phyloP scores from a whole-genome alignment of 1,140 invertebrate genomes.

The Drosophila pruinosa region DNA sequence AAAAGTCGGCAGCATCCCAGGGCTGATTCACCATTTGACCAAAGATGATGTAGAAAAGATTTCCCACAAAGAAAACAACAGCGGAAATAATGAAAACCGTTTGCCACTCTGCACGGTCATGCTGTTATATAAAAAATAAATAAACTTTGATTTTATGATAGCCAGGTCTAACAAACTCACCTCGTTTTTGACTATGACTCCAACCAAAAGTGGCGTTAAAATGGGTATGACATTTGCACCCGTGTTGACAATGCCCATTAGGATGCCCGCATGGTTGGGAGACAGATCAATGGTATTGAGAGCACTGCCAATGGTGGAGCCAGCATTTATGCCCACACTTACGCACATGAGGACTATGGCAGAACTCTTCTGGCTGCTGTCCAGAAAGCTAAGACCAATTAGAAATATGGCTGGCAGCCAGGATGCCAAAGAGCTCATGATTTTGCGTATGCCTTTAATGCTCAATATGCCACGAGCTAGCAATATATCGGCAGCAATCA shows the following conservation, averaged over 20 bases:
- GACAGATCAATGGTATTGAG: slow-evolving; percentile 90
- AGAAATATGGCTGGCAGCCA: slow-evolving; percentile 86
- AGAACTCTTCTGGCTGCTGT: slow-evolving; percentile 83
- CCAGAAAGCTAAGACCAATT: slow-evolving; percentile 86
- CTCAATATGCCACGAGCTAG: slow-evolving; percentile 84
- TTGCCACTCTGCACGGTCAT: slow-evolving; percentile 86
- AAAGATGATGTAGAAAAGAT: slow-evolving; percentile 88
- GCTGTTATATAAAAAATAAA: slow-evolving; percentile 73
- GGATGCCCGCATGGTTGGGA: slow-evolving; percentile 89
- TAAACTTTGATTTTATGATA: slow-evolving; percentile 14
- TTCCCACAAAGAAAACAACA: slow-evolving; percentile 87
- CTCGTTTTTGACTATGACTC: slow-evolving; percentile 86
- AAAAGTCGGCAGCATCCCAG: slow-evolving; percentile 85
- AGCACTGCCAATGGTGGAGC: slow-evolving; percentile 87
- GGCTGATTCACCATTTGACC: slow-evolving; percentile 85
- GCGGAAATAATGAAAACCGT: slow-evolving; percentile 90
- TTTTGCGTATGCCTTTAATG: slow-evolving; percentile 85
- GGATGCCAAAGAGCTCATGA: slow-evolving; percentile 86
- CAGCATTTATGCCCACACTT: slow-evolving; percentile 90
- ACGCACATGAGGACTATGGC: slow-evolving; percentile 86
- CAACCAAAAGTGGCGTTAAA: slow-evolving; percentile 87
- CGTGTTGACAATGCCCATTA: slow-evolving; percentile 89
- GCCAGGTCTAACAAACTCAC: slow-evolving; percentile 82
- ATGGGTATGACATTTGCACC: slow-evolving; percentile 89
- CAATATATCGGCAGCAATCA: slow-evolving; percentile 86